phyloP scores from a whole-genome alignment of 2,797 vertebrate genomes.

The Galago senegalensis region DNA sequence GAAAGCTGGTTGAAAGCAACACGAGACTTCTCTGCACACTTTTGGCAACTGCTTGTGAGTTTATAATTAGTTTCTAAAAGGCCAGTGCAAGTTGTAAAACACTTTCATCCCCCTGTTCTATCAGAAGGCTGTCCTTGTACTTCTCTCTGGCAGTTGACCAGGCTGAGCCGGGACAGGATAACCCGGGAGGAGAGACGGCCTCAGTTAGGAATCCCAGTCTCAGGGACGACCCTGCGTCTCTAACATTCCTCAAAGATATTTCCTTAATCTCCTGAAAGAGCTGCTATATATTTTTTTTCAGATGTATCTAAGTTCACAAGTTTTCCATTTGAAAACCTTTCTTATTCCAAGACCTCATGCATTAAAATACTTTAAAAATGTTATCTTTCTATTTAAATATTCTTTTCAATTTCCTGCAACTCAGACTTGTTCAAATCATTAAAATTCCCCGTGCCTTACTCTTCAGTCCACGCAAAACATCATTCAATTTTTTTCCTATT shows the following conservation, averaged over 20 bases:
- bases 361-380: conserved; percentile 13
- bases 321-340: conserved; percentile 4
- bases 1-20: neutral
- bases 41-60: neutral
- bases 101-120: neutral
- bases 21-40: neutral
- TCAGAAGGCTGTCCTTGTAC: rapidly evolving
- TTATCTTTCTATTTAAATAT: conserved; percentile 20
- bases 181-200: rapidly evolving
- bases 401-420: conserved; percentile 2
- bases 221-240: neutral
- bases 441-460: neutral
- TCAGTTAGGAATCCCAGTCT: neutral
- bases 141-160: neutral
- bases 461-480: neutral
- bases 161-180: neutral
- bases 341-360: neutral
- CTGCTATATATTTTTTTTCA: neutral
- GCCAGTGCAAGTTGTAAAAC: neutral
- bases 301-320: conserved; percentile 30
- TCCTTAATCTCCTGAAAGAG: conserved; percentile 23
- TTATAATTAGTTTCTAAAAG: neutral
- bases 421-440: neutral
- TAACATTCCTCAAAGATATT: neutral
- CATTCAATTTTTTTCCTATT: neutral